Percentiles rank a stretch among this genome's conserved stretches.
Conservation (phyloP, 2,113 vertebrate species). For the Boulengerochromis microlepis region DNA sequence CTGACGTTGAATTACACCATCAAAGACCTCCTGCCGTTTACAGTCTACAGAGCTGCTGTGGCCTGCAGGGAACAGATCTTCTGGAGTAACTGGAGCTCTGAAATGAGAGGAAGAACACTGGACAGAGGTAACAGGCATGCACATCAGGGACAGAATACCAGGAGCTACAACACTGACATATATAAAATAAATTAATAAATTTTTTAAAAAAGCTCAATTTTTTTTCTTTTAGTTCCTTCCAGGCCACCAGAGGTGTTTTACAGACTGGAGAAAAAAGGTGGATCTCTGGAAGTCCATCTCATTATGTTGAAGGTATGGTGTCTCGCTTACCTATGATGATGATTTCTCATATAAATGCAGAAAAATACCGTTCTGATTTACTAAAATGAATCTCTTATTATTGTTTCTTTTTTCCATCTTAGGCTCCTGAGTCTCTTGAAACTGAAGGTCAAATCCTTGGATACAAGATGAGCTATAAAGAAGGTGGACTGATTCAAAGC, state of each 20-base stretch:
- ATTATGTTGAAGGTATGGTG: background rate
- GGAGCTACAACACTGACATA: background rate
- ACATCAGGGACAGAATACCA: accelerated
- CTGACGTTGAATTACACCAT: background rate
- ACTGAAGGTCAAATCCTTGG: conserved; percentile 20
- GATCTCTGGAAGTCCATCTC: background rate
- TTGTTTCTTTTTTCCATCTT: background rate
- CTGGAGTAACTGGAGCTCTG: conserved; percentile 31
- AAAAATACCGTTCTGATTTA: background rate
- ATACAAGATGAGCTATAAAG: conserved; percentile 39
- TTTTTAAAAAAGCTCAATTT: accelerated
- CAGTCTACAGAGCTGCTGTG: background rate
- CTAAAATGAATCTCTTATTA: background rate
- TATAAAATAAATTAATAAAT: accelerated
- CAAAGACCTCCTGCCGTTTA: background rate
- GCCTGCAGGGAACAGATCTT: background rate
- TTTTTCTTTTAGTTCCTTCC: background rate
- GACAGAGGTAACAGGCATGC: background rate
- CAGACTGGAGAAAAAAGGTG: background rate
- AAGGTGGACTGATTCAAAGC: background rate
- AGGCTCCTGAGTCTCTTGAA: conserved; percentile 12
- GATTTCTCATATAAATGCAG: background rate
- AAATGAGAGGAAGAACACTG: background rate
- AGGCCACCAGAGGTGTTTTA: conserved; percentile 12
- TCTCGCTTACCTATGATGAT: background rate